Base-by-base conservation (phyloP, 1,140 invertebrate genomes). In the Babylonia areolata region DNA sequence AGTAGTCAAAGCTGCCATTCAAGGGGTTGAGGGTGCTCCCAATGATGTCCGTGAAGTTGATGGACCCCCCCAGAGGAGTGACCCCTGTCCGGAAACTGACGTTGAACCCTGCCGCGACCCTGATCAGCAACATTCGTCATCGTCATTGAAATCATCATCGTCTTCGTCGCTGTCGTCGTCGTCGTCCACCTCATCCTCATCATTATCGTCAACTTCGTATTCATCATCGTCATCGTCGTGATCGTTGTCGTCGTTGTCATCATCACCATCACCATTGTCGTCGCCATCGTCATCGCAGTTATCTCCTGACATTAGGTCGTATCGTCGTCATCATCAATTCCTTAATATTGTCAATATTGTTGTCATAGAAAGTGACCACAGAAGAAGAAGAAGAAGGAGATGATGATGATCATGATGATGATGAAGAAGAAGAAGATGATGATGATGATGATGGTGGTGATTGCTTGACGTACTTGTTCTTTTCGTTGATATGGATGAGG, bases 241-340 rank as follows among this genome's bases (percentile, higher is more conserved):
- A 51, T 58, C 80, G 31, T 81, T 39, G 39, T 51, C 80, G 40
- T 51, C 80, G 40, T 51, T 39, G 12, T 64, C 58, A 64, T 64
- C 20, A 64, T 23, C 58, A 64, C 28, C 58, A 64, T 9, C 20
- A 64, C 23, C 9, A 64, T 64, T 39, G 51, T 46, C 40, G 51
- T 81, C 80, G 51, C 5, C 80, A 81, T 81, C 80, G 5, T 58
- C 80, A 81, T 81, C 80, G 42, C n/a, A n/a, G n/a, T n/a, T n/a
- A 46, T 46, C 42, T 6, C 5, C 15, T 15, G 42, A 5, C 5
- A 15, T 46, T 6, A 46, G 5, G 5, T 6, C 15, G 42, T 6
- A 81, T 58, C 39, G 31, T 51, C 40, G 80, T 81, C 80, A 33
- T 51, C 80, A 33, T 81, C 79, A n/a, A 15, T 33, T 81, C 79